Evolutionary conservation across 2,113 vertebrate species (phyloP).

Genomic region (Silurus asotus): DNA sequence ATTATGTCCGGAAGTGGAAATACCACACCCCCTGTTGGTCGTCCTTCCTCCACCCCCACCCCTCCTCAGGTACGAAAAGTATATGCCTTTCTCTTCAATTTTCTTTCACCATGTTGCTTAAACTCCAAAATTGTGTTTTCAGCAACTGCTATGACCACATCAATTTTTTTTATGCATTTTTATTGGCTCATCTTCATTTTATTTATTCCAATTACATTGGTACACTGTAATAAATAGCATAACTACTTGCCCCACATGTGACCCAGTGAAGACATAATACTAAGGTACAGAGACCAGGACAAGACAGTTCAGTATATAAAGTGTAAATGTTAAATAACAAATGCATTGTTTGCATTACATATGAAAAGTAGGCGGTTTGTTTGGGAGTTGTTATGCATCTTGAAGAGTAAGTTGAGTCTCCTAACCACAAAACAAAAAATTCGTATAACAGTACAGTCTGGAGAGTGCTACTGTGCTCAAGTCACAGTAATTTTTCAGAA

Average conservation of each 20-base stretch:
- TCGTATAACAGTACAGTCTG: background rate
- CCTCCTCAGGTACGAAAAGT: constrained; percentile 84
- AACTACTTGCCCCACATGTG: background rate
- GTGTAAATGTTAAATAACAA: background rate
- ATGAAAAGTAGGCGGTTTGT: too few relatives aligned
- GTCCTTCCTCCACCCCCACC: constrained; percentile 84
- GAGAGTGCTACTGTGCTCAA: background rate
- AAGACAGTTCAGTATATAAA: background rate
- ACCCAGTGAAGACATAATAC: background rate
- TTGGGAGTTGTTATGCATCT: background rate
- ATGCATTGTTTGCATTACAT: too few relatives aligned
- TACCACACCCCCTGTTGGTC: constrained; percentile 86
- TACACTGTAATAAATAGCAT: background rate
- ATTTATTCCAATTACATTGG: background rate
- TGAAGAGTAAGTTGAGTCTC: background rate
- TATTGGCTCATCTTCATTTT: background rate
- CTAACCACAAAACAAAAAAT: background rate
- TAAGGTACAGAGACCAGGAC: background rate
- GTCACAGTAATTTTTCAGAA: background rate
- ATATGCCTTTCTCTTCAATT: too few relatives aligned
- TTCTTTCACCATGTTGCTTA: too few relatives aligned
- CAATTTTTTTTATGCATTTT: background rate
- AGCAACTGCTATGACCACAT: background rate
- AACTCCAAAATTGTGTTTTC: background rate
- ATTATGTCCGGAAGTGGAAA: constrained; percentile 98